Evolutionary conservation across 1,140 invertebrate genomes (phyloP).

Genomic region (Hylaeus anthracinus): DNA sequence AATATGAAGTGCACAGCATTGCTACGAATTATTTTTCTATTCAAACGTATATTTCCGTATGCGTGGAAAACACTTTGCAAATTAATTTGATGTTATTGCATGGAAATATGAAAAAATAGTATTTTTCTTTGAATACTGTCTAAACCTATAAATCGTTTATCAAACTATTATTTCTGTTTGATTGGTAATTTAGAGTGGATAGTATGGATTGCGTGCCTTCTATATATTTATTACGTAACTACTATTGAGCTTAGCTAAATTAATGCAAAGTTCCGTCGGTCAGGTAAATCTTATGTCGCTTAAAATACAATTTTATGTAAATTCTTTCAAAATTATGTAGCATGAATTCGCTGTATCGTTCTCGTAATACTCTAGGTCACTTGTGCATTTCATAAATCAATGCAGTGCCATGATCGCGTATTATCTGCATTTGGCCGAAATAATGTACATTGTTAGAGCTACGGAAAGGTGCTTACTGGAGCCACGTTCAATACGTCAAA

Average conservation of each 20-base stretch:
- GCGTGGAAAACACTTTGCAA: too few species aligned
- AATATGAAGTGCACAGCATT: background rate
- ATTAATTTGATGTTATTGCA: background rate
- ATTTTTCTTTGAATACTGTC: background rate
- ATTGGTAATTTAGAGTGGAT: background rate
- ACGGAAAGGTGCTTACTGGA: conserved; percentile 8
- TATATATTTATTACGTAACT: conserved; percentile 45
- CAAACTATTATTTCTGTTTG: background rate
- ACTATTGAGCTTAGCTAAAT: conserved; percentile 21
- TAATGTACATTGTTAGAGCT: conserved; percentile 9
- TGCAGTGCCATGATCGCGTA: background rate
- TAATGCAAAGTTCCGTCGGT: background rate
- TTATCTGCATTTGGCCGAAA: conserved; percentile 7
- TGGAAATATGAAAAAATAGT: too few species aligned
- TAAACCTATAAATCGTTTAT: background rate
- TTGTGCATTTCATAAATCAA: background rate
- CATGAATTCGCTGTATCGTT: background rate
- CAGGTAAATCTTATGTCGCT: conserved; percentile 13
- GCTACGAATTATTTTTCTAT: background rate
- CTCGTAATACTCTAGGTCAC: background rate
- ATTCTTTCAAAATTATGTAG: background rate
- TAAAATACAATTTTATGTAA: background rate
- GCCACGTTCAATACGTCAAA: conserved; percentile 1
- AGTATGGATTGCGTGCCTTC: background rate
- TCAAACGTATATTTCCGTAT: background rate